Percentiles rank a stretch among this genome's conserved stretches.
These are phyloP conservation scores for Anticlea derivata DNA, from an alignment of 2,888 invertebrate species.

Conservation along the genomic window DNA sequence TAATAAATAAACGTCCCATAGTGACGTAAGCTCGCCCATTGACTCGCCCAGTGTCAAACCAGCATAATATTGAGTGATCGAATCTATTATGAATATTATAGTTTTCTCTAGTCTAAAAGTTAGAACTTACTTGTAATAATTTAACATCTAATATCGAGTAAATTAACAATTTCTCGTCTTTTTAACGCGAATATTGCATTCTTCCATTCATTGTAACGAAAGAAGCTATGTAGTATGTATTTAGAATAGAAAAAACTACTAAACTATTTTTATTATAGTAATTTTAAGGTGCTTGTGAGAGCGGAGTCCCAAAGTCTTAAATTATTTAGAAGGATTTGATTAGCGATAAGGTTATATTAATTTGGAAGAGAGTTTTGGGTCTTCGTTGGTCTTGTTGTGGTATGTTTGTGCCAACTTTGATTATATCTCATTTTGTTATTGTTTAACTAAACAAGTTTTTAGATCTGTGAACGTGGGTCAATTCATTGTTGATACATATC, in stretches of 20 bases:
- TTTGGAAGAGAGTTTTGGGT: conserved; percentile 50
- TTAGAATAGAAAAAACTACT: conserved; percentile 54
- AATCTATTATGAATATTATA: conserved; percentile 68
- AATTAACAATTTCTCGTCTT: conserved; percentile 50
- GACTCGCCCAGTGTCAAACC: conserved; percentile 33
- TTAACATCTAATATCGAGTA: conserved; percentile 40
- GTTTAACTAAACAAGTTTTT: conserved; percentile 11
- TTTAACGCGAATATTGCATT: conserved; percentile 64
- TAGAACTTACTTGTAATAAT: conserved; percentile 63
- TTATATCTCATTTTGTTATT: conserved; percentile 22
- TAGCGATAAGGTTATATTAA: conserved; percentile 66
- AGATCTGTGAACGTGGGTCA: conserved; percentile 30
- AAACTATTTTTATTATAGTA: conserved; percentile 45
- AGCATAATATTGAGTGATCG: conserved; percentile 47
- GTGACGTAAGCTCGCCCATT: conserved; percentile 17
- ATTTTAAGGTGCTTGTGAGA: conserved; percentile 69
- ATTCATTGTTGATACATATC: conserved; percentile 56
- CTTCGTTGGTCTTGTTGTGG: conserved; percentile 54
- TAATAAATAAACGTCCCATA: not conserved
- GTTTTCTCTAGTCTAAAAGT: conserved; percentile 79
- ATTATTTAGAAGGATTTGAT: conserved; percentile 35
- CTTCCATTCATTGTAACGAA: conserved; percentile 66
- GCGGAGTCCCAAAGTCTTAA: conserved; percentile 56
- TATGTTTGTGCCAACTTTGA: conserved; percentile 75
- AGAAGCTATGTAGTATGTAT: conserved; percentile 69